phyloP scores from a whole-genome alignment of 1,140 invertebrate species.

The Gonioctena quinquepunctata region DNA sequence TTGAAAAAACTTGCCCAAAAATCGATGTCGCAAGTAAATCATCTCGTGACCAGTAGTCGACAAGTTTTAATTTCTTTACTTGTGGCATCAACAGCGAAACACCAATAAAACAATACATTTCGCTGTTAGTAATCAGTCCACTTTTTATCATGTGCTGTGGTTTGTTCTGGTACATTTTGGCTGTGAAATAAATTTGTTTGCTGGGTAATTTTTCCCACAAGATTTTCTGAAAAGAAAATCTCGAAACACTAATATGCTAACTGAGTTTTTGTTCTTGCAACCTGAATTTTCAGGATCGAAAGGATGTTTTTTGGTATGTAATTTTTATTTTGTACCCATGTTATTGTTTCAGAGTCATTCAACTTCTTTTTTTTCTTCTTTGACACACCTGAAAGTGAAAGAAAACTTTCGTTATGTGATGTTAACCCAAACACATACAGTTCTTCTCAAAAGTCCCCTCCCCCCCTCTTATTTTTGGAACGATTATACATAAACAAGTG shows the following conservation, averaged over 20 bases:
- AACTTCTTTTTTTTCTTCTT: too few species aligned
- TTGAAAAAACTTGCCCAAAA: conserved; percentile 39
- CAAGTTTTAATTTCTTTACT: neutral
- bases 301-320: too few species aligned
- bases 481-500: too few species aligned
- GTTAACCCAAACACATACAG: too few species aligned
- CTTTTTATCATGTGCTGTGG: neutral
- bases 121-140: neutral
- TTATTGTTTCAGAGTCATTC: too few species aligned
- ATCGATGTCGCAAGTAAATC: conserved; percentile 36
- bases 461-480: too few species aligned
- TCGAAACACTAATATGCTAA: neutral
- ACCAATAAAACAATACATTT: neutral
- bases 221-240: neutral
- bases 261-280: too few species aligned
- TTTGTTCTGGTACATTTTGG: neutral
- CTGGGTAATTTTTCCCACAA: neutral
- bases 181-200: neutral
- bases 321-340: too few species aligned
- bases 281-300: too few species aligned
- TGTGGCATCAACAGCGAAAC: neutral
- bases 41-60: conserved; percentile 36
- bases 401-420: too few species aligned
- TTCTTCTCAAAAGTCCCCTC: too few species aligned
- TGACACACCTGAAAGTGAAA: too few species aligned